phyloP scores from a whole-genome alignment of 2,888 invertebrate genomes.

The Arctia plantaginis region DNA sequence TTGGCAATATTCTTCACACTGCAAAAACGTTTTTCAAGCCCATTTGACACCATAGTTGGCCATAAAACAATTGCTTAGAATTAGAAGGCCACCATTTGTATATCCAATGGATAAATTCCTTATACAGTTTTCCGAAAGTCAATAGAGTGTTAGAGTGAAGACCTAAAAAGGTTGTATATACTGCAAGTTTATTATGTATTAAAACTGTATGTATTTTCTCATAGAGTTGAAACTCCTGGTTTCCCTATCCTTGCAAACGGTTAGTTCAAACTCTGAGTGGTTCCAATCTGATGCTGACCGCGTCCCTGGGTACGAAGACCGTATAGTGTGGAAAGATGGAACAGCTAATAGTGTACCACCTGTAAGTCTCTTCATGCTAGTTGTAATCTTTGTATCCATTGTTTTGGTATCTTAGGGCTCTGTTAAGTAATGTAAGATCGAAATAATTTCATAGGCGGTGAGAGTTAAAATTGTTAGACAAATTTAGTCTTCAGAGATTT shows the following conservation, averaged over 20 bases:
- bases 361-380: conserved; percentile 39
- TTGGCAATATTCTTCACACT: not conserved
- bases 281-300: conserved; percentile 88
- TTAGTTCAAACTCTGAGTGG: conserved; percentile 91
- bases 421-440: not conserved
- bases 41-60: not conserved
- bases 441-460: not conserved
- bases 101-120: not conserved
- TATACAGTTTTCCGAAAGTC: not conserved
- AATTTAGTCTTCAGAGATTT: too few species aligned
- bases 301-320: conserved; percentile 88
- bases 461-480: too few species aligned
- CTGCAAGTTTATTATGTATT: not conserved
- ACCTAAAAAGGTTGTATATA: not conserved
- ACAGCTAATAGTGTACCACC: conserved; percentile 60
- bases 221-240: conserved; percentile 82
- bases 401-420: not conserved
- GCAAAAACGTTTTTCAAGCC: too few species aligned
- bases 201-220: not conserved
- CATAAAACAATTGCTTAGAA: not conserved
- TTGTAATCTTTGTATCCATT: not conserved
- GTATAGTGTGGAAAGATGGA: conserved; percentile 90
- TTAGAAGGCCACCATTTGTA: not conserved
- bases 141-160: not conserved
- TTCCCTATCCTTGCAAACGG: conserved; percentile 79